Conservation (phyloP, 2,888 invertebrate species). For the Caenorhabditis uteleia region DNA sequence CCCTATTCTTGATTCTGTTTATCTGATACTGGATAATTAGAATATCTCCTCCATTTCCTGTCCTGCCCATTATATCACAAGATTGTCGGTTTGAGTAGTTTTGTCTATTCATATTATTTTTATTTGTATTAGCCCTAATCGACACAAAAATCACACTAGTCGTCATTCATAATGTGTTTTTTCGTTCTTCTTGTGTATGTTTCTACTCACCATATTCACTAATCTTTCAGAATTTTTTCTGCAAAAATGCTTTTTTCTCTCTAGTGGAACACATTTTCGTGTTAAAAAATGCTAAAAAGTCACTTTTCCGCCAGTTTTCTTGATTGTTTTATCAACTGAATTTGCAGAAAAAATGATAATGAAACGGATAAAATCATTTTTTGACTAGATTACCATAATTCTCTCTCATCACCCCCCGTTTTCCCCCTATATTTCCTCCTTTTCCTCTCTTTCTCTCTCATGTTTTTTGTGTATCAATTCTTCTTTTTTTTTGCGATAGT, state of each 20-base stretch:
- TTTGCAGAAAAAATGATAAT: too few relatives aligned
- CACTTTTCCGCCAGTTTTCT: too few relatives aligned
- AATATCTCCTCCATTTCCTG: conserved; percentile 12
- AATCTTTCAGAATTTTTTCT: not conserved
- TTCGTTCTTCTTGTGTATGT: not conserved
- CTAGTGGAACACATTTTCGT: conserved; percentile 5
- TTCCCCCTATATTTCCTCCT: conserved; percentile 6
- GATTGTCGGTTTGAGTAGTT: conserved; percentile 27
- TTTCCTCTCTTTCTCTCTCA: not conserved
- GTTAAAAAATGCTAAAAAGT: too few relatives aligned
- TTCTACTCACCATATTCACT: not conserved
- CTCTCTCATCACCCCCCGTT: conserved; percentile 3
- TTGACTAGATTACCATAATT: conserved; percentile 4
- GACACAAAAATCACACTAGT: not conserved
- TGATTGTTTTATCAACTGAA: not conserved
- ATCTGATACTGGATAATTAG: conserved; percentile 8
- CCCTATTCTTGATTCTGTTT: too few relatives aligned
- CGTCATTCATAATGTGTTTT: not conserved
- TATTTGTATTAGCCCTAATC: not conserved
- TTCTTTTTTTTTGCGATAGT: conserved; percentile 43
- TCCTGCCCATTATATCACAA: conserved; percentile 30
- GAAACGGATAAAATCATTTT: conserved; percentile 1
- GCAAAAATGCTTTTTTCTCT: not conserved
- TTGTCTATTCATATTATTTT: not conserved
- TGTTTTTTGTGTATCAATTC: conserved; percentile 26